phyloP scores from a whole-genome alignment of 1,140 invertebrate genomes.

The Polypedilum pembai region DNA sequence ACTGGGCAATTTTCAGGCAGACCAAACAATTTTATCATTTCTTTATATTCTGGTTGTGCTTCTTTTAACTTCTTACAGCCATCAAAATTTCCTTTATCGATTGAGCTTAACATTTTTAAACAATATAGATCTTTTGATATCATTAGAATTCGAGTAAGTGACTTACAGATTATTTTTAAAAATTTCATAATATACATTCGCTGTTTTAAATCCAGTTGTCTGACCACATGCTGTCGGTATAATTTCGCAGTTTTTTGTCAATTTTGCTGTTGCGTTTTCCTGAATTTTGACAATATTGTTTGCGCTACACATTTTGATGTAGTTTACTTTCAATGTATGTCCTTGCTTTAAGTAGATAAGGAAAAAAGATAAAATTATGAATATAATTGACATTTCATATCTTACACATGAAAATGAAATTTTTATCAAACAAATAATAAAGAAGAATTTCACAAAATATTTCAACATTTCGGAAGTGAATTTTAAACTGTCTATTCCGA shows the following conservation, averaged over 20 bases:
- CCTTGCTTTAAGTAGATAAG: no score
- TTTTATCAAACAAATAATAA: no score
- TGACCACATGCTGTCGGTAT: background rate
- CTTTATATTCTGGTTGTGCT: background rate
- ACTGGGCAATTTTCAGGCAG: background rate
- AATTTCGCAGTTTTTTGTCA: background rate
- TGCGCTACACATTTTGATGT: background rate
- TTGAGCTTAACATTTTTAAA: background rate
- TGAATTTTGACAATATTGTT: background rate
- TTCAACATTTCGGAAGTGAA: no score
- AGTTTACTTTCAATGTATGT: background rate
- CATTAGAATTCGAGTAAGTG: background rate
- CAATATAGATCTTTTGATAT: background rate
- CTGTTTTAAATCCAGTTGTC: background rate
- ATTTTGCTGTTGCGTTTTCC: background rate
- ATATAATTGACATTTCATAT: no score
- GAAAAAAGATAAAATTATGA: no score
- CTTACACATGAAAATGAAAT: no score
- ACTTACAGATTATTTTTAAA: constrained; percentile 6
- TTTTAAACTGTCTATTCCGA: no score
- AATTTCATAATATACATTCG: background rate
- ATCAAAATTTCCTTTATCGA: background rate
- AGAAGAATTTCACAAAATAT: no score
- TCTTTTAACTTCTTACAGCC: background rate
- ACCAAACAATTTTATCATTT: background rate